Evolutionary conservation across 2,888 invertebrate species (phyloP), one percentile per base, ranked within the genome.

Genomic region (Empis livida): DNA sequence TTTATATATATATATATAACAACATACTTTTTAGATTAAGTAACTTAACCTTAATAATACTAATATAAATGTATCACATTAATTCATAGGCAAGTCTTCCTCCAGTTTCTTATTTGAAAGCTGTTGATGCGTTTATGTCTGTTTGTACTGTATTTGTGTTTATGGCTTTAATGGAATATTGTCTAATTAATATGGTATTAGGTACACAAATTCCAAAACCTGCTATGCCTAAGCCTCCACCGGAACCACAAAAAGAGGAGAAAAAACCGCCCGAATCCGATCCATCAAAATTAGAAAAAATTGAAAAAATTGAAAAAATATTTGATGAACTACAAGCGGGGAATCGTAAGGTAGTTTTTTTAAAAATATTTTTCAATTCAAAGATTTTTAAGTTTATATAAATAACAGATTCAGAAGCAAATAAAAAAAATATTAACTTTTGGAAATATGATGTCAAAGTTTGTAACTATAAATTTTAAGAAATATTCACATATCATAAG

Each of bases 121-220:
- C 91, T 0, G 90, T 92, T 3, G 91, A 92, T 61, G 88, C 87
- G 1, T 92, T 91, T 62, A 92, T 92, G 91, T 90, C 90, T 14
- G 87, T 87, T 16, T 92, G 91, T 65, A 91, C 91, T 44, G 77
- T 91, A 49, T 91, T 92, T 68, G 91, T 92, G 61, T 92, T 92
- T 63, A 86, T 92, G 87, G 91, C 91, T 1, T 68, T 92, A 44
- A 92, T 92, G 91, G 91, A 92, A 64, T 92, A 91, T 63, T 91
- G 90, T 56, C 70, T 91, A 53, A 90, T 92, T 27, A 91, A 91
- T 62, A 89, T 70, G 51, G 70, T 70, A 23, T 55, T 70, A 27
- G 41, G 41, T 2, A 41, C 41, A 11, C 65, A 67, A 5, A 64
- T 65, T 44, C 62, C 65, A 1, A 65, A 65, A 6, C 59, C 60